Base-by-base conservation (phyloP, 1,140 invertebrate species). In the Chrysomallon squamiferum region DNA sequence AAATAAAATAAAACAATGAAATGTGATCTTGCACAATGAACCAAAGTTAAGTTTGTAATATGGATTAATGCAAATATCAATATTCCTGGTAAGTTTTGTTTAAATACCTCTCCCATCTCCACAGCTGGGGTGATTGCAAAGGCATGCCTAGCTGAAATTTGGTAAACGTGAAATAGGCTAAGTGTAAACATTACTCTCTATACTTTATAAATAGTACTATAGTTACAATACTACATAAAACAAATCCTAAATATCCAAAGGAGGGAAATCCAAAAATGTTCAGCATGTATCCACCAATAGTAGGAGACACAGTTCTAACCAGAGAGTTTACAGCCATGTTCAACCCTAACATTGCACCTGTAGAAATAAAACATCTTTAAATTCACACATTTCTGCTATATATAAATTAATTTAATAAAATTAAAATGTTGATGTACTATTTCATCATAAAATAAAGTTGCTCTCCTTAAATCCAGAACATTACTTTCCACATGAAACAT, bases 261-360 rank as follows among this genome's bases (percentile, higher is more conserved):
- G 77, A 78, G 2, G 76, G 47, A 63, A 80, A 84, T 22, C 82
- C 82, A 50, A 72, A 75, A 22, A 61, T 57, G 29, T 71, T 54
- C 4, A 84, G 56, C 73, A 84, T 75, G 61, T 75, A 73, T 6
- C 80, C 82, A 13, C 82, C 82, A 3, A 82, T 35, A 2, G 80
- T 82, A 2, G 82, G 80, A 3, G 80, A 79, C 20, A 84, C 65
- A 0, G 74, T 74, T 20, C 82, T 68, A 3, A 82, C 78, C 1
- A 80, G 52, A 2, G 82, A 84, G 58, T 84, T 82, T 25, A 78
- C 76, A 0, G 80, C 82, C 82, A 84, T 84, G 66, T 78, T 82
- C 27, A 84, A 41, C 20, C 82, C 82, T 18, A 84, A 60, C 74
- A 84, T 84, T 1, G 79, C 76, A 59, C 82, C 82, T 84, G 74